Base-by-base conservation (phyloP, 2,113 vertebrate genomes). In the Callopanchax toddi region DNA sequence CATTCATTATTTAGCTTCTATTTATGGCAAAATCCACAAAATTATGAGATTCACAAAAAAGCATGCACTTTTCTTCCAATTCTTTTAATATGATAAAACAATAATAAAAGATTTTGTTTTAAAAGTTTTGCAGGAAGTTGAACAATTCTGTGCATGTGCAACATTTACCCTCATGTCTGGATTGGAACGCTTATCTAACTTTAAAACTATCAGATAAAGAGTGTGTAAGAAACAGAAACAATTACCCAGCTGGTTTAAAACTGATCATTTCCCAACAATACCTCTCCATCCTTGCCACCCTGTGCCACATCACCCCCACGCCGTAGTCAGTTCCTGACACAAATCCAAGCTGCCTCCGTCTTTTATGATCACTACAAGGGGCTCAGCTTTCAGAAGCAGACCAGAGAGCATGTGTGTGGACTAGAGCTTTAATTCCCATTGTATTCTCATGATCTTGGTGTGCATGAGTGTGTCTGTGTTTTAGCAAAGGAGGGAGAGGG, bases 391-490 rank as follows among this genome's bases (percentile, higher is more conserved):
- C 88, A 91, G 85, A 23, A 80, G 82, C 73, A 45, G 74, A 65
- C 34, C 82, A 86, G 87, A 86, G 89, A 88, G 89, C 91, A 92
- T 93, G 92, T 92, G 91, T 90, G 91, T 80, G 20, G n/a, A 53
- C 29, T 25, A 36, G 79, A 86, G 88, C 70, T 91, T 91, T 93
- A 92, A 93, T 91, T 89, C 91, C 91, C 84, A 92, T 93, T 93
- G 92, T 93, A 79, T 89, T 90, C 62, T 79, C 84, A 81, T 87
- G 87, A 86, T 88, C 87, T 89, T 84, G 73, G 85, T 89, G 85
- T 89, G 88, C 79, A 89, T 62, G 84, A 80, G 87, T 86, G 87
- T 87, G 88, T 89, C 83, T 91, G 86, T 88, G 86, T 87, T 89
- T 88, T 67, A 75, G 85, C 68, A 29, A 74, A 78, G 63, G 86